A percentile compares a stretch with the other conserved stretches of the same genome.
phyloP scores from a whole-genome alignment of 2,888 invertebrate genomes.

The Brachylomia viminalis region DNA sequence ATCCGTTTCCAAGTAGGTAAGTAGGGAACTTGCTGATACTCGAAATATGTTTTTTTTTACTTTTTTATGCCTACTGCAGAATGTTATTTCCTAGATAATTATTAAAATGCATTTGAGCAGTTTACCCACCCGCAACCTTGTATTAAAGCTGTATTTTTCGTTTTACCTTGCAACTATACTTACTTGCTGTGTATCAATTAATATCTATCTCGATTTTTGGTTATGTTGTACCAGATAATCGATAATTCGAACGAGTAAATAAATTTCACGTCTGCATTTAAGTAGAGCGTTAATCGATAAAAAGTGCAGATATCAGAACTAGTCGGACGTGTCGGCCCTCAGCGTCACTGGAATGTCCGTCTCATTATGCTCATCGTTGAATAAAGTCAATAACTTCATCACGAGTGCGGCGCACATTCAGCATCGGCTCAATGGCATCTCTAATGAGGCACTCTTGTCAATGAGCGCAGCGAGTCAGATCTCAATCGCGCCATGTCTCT shows the following conservation, averaged over 20 bases:
- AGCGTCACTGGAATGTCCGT: conserved; percentile 67
- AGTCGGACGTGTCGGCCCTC: conserved; percentile 61
- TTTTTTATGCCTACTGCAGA: conserved; percentile 26
- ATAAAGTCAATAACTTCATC: conserved; percentile 74
- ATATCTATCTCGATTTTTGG: conserved; percentile 51
- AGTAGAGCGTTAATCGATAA: conserved; percentile 62
- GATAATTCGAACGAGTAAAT: conserved; percentile 52
- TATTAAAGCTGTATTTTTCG: conserved; percentile 69
- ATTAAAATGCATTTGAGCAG: conserved; percentile 71
- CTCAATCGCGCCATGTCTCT: conserved; percentile 73
- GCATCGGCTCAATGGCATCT: conserved; percentile 72
- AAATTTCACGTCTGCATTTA: conserved; percentile 47
- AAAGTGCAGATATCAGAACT: conserved; percentile 67
- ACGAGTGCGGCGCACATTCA: conserved; percentile 63
- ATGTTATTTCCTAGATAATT: conserved; percentile 76
- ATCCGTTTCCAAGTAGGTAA: conserved; percentile 72
- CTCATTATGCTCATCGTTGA: conserved; percentile 68
- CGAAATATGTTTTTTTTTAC: conserved; percentile 59
- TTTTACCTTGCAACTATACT: conserved; percentile 61
- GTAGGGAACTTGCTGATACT: conserved; percentile 52
- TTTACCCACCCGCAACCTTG: conserved; percentile 71
- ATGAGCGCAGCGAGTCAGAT: conserved; percentile 74
- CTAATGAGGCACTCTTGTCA: conserved; percentile 81
- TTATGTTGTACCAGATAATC: conserved; percentile 48
- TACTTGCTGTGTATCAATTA: conserved; percentile 57